Evolutionary conservation across 2,888 invertebrate genomes (phyloP).

Genomic region (Cheilosia vulpina): DNA sequence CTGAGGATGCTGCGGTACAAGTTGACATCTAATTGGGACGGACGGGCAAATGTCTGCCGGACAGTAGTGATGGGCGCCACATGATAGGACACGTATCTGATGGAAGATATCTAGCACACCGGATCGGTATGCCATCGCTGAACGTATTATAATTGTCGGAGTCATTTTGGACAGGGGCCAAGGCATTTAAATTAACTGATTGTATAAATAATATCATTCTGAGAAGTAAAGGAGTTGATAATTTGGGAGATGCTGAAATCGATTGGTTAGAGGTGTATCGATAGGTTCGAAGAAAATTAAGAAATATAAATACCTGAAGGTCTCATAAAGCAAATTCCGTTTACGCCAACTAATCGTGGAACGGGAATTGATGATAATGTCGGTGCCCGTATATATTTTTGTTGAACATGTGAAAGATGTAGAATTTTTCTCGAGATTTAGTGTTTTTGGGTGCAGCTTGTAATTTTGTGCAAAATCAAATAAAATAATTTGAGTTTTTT

Average conservation of each 20-base stretch:
- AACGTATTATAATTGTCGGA: conserved; percentile 46
- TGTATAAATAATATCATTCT: background rate
- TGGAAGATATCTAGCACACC: conserved; percentile 48
- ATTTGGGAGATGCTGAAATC: conserved; percentile 22
- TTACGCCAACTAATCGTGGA: background rate
- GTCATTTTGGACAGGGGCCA: conserved; percentile 10
- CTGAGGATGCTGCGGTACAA: conserved; percentile 40
- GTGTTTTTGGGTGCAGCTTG: too few species aligned
- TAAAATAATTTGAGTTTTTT: too few species aligned
- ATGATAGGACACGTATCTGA: conserved; percentile 58
- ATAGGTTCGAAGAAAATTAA: background rate
- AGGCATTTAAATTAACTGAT: conserved; percentile 17
- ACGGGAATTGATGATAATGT: background rate
- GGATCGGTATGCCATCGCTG: conserved; percentile 40
- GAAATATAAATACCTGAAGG: conserved; percentile 25
- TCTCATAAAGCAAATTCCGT: conserved; percentile 15
- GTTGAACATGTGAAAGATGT: too few species aligned
- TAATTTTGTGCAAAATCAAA: too few species aligned
- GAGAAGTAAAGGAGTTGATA: background rate
- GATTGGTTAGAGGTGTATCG: conserved; percentile 1
- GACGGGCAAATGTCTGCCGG: conserved; percentile 46
- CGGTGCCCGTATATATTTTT: too few species aligned
- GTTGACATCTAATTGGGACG: conserved; percentile 65
- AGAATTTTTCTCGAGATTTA: too few species aligned
- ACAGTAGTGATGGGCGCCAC: conserved; percentile 72